Evolutionary conservation across 2,888 invertebrate genomes (phyloP).

Genomic region (Protodeltote pygarga): DNA sequence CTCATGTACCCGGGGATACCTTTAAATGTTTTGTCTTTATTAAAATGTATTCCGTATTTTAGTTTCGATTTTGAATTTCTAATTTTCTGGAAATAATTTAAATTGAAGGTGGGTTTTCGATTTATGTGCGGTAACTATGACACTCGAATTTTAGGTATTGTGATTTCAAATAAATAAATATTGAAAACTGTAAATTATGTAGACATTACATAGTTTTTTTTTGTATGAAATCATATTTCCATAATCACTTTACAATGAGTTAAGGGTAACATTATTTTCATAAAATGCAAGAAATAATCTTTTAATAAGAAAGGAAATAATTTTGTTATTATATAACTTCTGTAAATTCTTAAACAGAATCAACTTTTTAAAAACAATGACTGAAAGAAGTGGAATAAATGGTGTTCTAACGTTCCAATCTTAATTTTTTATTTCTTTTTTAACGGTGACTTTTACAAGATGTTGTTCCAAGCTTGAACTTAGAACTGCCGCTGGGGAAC

Average conservation of each 20-base stretch:
- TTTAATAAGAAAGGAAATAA: too few species aligned
- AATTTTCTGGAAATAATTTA: neutral
- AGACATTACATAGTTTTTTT: too few species aligned
- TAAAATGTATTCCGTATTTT: conserved; percentile 30
- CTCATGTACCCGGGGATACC: conserved; percentile 67
- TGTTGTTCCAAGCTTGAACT: conserved; percentile 72
- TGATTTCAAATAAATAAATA: too few species aligned
- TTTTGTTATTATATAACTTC: too few species aligned
- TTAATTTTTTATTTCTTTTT: conserved; percentile 63
- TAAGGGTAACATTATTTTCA: too few species aligned
- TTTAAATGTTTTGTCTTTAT: conserved; percentile 70
- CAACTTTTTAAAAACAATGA: too few species aligned
- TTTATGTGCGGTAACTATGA: neutral
- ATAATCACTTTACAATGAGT: too few species aligned
- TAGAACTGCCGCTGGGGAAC: conserved; percentile 76
- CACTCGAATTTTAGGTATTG: too few species aligned
- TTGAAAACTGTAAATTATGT: too few species aligned
- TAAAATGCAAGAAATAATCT: too few species aligned
- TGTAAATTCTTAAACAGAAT: too few species aligned
- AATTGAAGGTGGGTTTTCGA: neutral
- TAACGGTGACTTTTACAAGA: conserved; percentile 64
- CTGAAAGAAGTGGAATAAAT: conserved; percentile 27
- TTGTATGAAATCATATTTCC: too few species aligned
- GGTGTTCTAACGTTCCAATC: conserved; percentile 15
- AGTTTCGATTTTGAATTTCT: neutral